Conservation (phyloP, 2,113 vertebrate genomes). For the Dicrurus megarhynchus region DNA sequence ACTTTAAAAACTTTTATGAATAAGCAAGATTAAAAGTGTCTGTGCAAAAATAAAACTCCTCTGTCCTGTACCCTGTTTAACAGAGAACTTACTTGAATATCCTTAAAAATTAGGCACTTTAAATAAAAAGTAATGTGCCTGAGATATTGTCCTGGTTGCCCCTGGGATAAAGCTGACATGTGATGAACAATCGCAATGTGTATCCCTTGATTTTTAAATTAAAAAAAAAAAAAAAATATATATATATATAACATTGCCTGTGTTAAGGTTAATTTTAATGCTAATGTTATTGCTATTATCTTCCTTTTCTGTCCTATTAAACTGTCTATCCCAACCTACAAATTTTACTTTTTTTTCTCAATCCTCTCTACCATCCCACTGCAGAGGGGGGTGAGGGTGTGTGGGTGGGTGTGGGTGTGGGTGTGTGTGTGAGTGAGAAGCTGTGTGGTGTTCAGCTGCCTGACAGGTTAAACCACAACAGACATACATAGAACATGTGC, state of each 20-base stretch:
- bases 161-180: not conserved
- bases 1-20: slow-evolving; percentile 45
- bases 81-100: not conserved
- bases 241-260: too few species aligned
- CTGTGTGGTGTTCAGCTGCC: not conserved
- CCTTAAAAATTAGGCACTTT: not conserved
- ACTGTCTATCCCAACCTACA: not conserved
- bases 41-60: slow-evolving; percentile 37
- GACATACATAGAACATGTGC: not conserved
- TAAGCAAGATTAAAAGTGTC: slow-evolving; percentile 21
- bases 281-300: not conserved
- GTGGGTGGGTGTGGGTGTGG: not conserved
- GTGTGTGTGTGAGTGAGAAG: not conserved
- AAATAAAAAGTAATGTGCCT: not conserved
- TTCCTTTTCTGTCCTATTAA: not conserved
- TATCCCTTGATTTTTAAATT: not conserved
- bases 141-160: not conserved
- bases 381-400: too few species aligned
- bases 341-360: not conserved
- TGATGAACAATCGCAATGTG: not conserved
- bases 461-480: not conserved
- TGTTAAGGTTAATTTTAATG: not conserved
- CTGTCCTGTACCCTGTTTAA: slow-evolving; percentile 3
- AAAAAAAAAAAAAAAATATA: too few species aligned
- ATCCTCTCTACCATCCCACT: not conserved